phyloP scores from a whole-genome alignment of 2,113 vertebrate genomes.

The Heptranchias perlo region DNA sequence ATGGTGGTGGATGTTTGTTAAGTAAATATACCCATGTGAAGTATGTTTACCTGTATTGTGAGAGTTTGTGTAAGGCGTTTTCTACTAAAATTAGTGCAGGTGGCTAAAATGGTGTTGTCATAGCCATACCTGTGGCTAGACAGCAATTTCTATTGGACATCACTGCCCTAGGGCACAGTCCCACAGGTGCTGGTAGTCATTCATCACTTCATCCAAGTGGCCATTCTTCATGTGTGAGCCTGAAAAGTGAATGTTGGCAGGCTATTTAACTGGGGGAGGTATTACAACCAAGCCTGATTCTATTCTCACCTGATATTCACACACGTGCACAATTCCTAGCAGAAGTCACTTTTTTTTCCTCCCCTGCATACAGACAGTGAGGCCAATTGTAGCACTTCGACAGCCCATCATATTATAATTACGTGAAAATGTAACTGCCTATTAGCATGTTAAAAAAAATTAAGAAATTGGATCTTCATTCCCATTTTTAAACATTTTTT shows the following conservation, averaged over 20 bases:
- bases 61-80: background rate
- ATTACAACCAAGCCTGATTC: no score
- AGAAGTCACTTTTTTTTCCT: background rate
- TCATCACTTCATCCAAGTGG: background rate
- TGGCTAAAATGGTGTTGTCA: background rate
- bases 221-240: background rate
- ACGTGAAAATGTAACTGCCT: background rate
- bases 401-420: background rate
- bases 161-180: background rate
- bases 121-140: background rate
- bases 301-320: background rate
- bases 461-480: background rate
- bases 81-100: background rate
- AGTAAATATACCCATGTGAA: background rate
- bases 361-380: background rate
- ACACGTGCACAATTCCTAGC: background rate
- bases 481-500: background rate
- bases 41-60: background rate
- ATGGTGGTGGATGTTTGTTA: background rate
- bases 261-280: background rate
- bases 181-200: background rate
- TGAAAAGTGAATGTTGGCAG: background rate
- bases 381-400: background rate
- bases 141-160: background rate
- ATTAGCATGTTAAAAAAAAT: background rate